A percentile compares a stretch with the other conserved stretches of the same genome.
Evolutionary conservation across 2,113 vertebrate species (phyloP).

Genomic region (Coryphaenoides rupestris): DNA sequence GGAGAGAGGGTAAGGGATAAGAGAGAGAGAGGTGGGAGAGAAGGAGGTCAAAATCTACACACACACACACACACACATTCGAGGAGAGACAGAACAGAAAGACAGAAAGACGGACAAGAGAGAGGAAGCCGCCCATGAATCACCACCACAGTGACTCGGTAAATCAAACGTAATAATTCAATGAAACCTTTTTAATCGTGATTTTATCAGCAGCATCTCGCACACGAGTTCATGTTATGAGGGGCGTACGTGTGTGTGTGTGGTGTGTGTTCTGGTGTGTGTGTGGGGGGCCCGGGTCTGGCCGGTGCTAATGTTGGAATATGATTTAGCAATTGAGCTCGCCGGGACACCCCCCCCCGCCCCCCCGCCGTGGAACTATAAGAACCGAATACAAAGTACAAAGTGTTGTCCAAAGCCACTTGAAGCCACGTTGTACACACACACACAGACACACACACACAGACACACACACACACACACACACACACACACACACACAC

Average conservation of each 20-base stretch:
- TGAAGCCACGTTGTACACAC: constrained; percentile 86
- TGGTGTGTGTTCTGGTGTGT: not conserved
- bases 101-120: not conserved
- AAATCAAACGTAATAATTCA: constrained; percentile 24
- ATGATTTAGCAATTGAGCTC: not conserved
- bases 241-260: not conserved
- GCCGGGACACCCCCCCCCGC: not conserved
- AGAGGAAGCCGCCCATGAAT: constrained; percentile 26
- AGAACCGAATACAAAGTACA: too few relatives aligned
- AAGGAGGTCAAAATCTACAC: too few relatives aligned
- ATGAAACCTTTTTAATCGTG: too few relatives aligned
- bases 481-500: too few relatives aligned
- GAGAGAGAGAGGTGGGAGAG: not conserved
- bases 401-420: constrained; percentile 71
- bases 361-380: constrained; percentile 65
- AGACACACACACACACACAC: too few relatives aligned
- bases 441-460: not conserved
- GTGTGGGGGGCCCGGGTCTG: not conserved
- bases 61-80: too few relatives aligned
- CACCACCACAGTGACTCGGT: constrained; percentile 48
- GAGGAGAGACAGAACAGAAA: too few relatives aligned
- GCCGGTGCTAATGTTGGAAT: too few relatives aligned
- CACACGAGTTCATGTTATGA: not conserved
- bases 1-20: not conserved
- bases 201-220: not conserved